Base-by-base conservation (phyloP, 2,113 vertebrate genomes). In the Podiceps cristatus region DNA sequence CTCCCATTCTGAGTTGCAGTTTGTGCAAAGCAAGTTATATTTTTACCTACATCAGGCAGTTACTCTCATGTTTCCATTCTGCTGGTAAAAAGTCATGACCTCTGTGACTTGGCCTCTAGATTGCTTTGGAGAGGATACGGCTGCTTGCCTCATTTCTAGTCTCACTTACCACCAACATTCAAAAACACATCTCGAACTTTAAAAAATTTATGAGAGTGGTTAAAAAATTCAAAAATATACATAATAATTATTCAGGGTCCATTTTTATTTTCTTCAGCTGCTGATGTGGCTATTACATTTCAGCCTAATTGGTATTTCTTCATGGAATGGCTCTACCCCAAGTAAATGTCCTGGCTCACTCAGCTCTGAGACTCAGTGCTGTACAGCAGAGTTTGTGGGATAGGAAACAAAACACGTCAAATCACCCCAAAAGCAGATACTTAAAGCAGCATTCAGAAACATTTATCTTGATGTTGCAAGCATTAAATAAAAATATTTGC, bases 181-280 rank as follows among this genome's bases (percentile, higher is more conserved):
- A 87, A 84, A 92, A 95, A 52, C 27, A 90, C 2, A 2, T 13
- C 44, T 75, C 67, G 86, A 79, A 67, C 40, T 45, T 78, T 7
- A 6, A 67, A 90, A 92, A 82, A 20, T 2, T 71, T 52, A 79
- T 13, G 10, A 55, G 40, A 71, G 24, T 27, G 7, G n/a, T 58
- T 84, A 77, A 88, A 84, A 83, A 78, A 62, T 28, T 58, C 0
- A 45, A 44, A 93, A 68, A 60, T 19, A 55, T 29, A 45, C 10
- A 22, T 40, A 80, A 19, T 74, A n/a, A 68, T 86, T 75, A 59
- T 28, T 75, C 37, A 59, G 9, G 22, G 44, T 64, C 29, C 31
- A 33, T 52, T 84, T 76, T 72, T 86, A 68, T 76, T 95, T 95
- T 80, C 58, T 89, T 91, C 75, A 86, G 75, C 58, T 88, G 79